These are phyloP conservation scores for Lagopus leucura DNA, from an alignment of 2,113 vertebrate species.

Conservation along the genomic window DNA sequence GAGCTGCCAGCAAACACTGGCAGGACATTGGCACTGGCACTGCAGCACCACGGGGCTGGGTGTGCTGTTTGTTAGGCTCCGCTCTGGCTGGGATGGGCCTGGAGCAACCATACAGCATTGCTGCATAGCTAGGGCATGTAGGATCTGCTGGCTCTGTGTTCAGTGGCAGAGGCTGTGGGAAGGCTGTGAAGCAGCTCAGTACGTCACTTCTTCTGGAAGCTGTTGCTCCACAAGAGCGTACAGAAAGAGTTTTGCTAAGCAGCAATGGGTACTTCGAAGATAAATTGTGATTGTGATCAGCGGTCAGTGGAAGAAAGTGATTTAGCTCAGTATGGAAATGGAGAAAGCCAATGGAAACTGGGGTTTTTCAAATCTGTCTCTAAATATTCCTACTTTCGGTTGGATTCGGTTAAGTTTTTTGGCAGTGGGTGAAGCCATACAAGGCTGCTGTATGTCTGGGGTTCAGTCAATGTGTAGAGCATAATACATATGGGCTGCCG, in stretches of 20 bases:
- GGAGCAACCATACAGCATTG: neutral
- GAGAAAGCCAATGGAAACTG: neutral
- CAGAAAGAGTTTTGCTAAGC: constrained; percentile 34
- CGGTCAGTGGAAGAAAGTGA: neutral
- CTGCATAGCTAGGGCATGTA: neutral
- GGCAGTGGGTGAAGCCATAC: neutral
- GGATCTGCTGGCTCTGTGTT: constrained; percentile 30
- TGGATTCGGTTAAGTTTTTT: neutral
- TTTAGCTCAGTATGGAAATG: neutral
- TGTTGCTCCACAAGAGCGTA: neutral
- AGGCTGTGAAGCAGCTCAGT: constrained; percentile 42
- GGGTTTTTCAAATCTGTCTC: neutral
- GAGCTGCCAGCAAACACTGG: neutral
- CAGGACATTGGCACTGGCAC: neutral
- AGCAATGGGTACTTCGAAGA: neutral
- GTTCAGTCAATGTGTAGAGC: neutral
- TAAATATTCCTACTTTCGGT: neutral
- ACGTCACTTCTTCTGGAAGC: constrained; percentile 38
- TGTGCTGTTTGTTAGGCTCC: neutral
- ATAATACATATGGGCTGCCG: too few species aligned
- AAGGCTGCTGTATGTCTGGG: neutral
- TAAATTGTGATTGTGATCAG: neutral
- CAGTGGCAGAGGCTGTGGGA: constrained; percentile 44
- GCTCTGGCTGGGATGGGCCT: neutral
- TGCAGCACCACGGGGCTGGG: neutral